Evolutionary conservation across 2,888 invertebrate species (phyloP), one percentile per base, ranked within the genome.

Genomic region (Galeopsomyia nigrocyanea): DNA sequence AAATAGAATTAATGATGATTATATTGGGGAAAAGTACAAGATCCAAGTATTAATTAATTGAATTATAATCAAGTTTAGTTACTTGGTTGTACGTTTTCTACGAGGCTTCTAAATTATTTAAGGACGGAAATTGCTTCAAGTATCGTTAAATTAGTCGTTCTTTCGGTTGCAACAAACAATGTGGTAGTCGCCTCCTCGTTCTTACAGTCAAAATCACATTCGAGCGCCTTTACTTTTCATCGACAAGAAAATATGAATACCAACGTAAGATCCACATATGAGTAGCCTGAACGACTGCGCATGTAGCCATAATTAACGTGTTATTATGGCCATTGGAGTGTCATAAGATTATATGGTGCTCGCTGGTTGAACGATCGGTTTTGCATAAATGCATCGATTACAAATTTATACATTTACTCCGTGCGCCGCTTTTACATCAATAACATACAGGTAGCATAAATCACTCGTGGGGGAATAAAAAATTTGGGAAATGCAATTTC

Each of bases 241-340:
- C 67, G 9, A 47, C 26, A 21, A 66, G 7, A 67, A 71, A 71
- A 66, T 51, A 60, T 51, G 62, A 61, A 19, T 69, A 61, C 51
- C 19, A 26, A 56, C 56, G 26, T 56, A 26, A 19, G 55, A 56
- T 65, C 65, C 50, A 65, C 7, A 60, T 47, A 63, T 47, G 53
- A 71, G 67, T 68, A 65, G 71, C 56, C 58, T 51, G 66, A 76
- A 67, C 66, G 60, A 62, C 67, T 26, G 67, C 26, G 61, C 51
- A 60, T 50, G 67, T 22, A 68, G 47, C 68, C 68, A 56, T 73
- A 71, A 71, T 73, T 73, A 75, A 62, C 62, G 66, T 68, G 69
- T 71, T 71, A 75, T 71, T 69, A 62, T 75, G 65, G 65, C 57
- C 66, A 73, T 73, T 60, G 50, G 47, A 65, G 58, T 71, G 72